phyloP scores from a whole-genome alignment of 2,113 vertebrate species.

The Herpailurus yagouaroundi region DNA sequence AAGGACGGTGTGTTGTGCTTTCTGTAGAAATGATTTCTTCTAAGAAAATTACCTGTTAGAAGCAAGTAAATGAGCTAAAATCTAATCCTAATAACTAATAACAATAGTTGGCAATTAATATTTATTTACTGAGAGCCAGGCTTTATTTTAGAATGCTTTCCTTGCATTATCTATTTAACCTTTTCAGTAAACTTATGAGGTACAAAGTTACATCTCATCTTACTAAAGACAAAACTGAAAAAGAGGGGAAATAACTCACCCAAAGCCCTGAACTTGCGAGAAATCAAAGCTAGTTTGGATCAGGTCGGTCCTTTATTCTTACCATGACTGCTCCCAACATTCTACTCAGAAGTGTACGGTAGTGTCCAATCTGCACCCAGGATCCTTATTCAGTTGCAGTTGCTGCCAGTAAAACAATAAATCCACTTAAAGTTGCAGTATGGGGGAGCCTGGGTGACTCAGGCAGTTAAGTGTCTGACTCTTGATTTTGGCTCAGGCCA shows the following conservation, averaged over 20 bases:
- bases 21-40: background rate
- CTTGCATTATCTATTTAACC: background rate
- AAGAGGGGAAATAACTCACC: background rate
- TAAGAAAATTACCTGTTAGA: background rate
- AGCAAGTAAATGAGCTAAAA: background rate
- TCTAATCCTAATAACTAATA: background rate
- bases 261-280: background rate
- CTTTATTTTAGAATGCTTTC: background rate
- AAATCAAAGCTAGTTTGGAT: background rate
- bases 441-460: no score
- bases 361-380: background rate
- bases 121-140: background rate
- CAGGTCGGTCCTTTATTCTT: background rate
- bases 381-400: background rate
- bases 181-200: background rate
- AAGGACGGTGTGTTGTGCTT: background rate
- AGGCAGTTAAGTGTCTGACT: no score
- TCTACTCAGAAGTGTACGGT: fast-evolving
- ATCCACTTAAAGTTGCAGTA: background rate
- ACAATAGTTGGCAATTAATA: background rate
- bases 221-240: background rate
- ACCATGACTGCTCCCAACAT: background rate
- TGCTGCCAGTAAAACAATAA: background rate
- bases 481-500: no score
- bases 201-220: background rate